These are phyloP conservation scores for Parauchenoglanis ngamensis DNA, from an alignment of 2,797 vertebrate species.

Conservation along the genomic window DNA sequence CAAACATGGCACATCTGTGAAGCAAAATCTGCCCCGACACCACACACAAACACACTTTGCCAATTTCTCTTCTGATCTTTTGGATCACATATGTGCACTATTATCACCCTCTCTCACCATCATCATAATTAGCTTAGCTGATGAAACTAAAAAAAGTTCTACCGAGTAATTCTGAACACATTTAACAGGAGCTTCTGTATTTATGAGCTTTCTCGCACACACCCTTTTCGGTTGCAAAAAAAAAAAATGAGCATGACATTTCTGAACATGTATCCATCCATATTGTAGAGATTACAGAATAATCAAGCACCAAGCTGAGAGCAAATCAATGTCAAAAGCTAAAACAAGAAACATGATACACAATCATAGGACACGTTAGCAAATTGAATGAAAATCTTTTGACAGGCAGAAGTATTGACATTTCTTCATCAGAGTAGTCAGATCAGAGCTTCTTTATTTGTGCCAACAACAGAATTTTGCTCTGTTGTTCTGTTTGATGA, in stretches of 20 bases:
- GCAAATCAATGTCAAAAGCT: slow-evolving; percentile 14
- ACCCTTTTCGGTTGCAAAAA: slow-evolving; percentile 1
- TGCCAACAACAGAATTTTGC: background rate
- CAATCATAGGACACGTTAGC: background rate
- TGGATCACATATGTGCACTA: background rate
- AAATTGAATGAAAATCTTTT: background rate
- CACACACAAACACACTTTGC: background rate
- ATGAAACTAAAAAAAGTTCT: background rate
- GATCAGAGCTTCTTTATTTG: background rate
- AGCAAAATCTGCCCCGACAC: slow-evolving; percentile 52
- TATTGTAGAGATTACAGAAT: slow-evolving; percentile 18
- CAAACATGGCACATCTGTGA: slow-evolving; percentile 55
- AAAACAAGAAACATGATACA: slow-evolving; percentile 10
- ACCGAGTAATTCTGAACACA: background rate
- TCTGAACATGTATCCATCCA: slow-evolving; percentile 10
- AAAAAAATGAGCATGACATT: slow-evolving; percentile 11
- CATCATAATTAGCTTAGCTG: background rate
- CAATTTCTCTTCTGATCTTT: background rate
- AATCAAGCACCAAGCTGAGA: slow-evolving; percentile 31
- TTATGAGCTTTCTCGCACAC: background rate
- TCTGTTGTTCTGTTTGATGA: slow-evolving; percentile 2
- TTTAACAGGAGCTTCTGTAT: background rate
- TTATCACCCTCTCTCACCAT: background rate
- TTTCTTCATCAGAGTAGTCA: slow-evolving; percentile 3
- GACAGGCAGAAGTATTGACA: background rate